Conservation (phyloP, 2,797 vertebrate genomes). For the Natrix natrix region DNA sequence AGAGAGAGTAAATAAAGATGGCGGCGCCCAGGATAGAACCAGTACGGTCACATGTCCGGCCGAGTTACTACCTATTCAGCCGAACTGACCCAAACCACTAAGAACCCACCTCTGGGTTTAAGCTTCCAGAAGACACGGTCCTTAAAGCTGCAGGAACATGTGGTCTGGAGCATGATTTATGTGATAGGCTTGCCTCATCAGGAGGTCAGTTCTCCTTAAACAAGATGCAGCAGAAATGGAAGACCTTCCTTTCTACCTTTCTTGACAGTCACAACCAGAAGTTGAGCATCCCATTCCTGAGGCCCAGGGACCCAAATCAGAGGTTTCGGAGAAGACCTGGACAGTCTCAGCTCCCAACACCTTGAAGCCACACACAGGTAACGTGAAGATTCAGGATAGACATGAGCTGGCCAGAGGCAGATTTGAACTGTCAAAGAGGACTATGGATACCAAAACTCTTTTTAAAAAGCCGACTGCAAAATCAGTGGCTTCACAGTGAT, state of each 20-base stretch:
- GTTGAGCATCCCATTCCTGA: slow-evolving; percentile 81
- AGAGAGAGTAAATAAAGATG: too few species aligned
- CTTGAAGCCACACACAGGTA: slow-evolving; percentile 84
- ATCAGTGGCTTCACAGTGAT: background rate
- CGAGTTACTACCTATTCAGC: too few species aligned
- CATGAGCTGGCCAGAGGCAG: background rate
- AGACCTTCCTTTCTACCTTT: background rate
- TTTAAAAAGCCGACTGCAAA: background rate
- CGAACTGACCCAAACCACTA: too few species aligned
- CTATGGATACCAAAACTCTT: background rate
- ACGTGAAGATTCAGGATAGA: background rate
- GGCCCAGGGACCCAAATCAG: slow-evolving; percentile 76
- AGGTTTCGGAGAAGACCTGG: slow-evolving; percentile 78
- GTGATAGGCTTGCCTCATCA: background rate
- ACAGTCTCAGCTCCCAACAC: slow-evolving; percentile 74
- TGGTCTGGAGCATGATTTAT: background rate
- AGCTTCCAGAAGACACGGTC: background rate
- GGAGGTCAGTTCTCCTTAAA: background rate
- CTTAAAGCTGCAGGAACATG: background rate
- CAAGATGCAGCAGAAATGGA: background rate
- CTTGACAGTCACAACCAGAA: slow-evolving; percentile 86
- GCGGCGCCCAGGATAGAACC: too few species aligned
- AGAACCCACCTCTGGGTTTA: background rate
- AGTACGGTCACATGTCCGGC: too few species aligned
- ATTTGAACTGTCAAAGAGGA: background rate